Percentiles rank a stretch among this genome's conserved stretches.
These are phyloP conservation scores for Ophraella communa DNA, from an alignment of 2,888 invertebrate genomes.

Conservation along the genomic window DNA sequence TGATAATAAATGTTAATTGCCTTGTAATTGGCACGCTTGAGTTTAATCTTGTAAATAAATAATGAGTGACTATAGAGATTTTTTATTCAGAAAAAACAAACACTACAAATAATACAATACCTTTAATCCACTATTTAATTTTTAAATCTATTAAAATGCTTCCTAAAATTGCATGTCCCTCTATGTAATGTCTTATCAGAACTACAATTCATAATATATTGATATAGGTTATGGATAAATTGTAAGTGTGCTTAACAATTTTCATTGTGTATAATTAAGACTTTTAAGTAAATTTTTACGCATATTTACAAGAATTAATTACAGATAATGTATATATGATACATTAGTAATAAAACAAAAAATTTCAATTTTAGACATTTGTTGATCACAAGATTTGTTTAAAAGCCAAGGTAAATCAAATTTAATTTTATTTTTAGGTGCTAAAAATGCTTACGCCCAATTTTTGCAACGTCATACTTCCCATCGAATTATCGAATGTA, in stretches of 20 bases:
- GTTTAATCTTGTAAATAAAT: no score
- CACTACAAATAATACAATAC: no score
- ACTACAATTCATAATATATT: background rate
- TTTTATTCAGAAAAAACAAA: no score
- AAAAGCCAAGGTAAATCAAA: background rate
- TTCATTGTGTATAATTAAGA: background rate
- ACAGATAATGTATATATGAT: background rate
- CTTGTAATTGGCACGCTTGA: no score
- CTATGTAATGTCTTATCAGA: no score
- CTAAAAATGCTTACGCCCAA: slow-evolving; percentile 19
- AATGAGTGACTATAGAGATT: no score
- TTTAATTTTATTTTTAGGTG: slow-evolving; percentile 14
- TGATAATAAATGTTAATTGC: no score
- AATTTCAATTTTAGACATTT: background rate
- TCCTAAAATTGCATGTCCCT: no score
- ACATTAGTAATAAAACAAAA: background rate
- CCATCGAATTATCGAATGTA: slow-evolving; percentile 4
- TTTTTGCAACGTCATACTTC: slow-evolving; percentile 23
- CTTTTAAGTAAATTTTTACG: background rate
- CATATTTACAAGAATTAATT: background rate
- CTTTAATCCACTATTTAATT: no score
- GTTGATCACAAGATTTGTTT: background rate
- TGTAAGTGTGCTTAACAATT: background rate
- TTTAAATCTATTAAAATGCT: no score
- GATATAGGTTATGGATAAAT: background rate